A percentile compares a stretch with the other conserved stretches of the same genome.
Evolutionary conservation across 2,888 invertebrate genomes (phyloP).

Genomic region (Ochropleura plecta): DNA sequence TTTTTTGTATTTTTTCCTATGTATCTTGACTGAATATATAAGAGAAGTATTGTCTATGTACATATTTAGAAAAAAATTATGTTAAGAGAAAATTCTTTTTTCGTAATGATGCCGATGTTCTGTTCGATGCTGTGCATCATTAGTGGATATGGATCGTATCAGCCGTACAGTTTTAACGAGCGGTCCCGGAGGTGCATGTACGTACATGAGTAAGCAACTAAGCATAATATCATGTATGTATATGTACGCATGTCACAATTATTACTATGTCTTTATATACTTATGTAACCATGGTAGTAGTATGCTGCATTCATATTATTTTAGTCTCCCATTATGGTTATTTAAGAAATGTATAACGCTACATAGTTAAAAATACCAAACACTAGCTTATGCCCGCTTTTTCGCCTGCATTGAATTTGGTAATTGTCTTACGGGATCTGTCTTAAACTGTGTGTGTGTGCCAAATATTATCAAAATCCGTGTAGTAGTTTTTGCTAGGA

Average conservation of each 20-base stretch:
- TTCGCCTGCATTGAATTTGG: no score
- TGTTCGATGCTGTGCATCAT: constrained; percentile 50
- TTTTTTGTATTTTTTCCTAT: constrained; percentile 13
- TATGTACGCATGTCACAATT: constrained; percentile 13
- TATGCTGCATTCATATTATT: background rate
- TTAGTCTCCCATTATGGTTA: background rate
- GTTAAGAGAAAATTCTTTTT: constrained; percentile 15
- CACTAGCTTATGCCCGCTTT: no score
- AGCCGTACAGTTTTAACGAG: constrained; percentile 62
- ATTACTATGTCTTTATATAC: constrained; percentile 19
- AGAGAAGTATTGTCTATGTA: background rate
- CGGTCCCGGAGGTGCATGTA: constrained; percentile 26
- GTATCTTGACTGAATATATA: background rate
- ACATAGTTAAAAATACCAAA: background rate
- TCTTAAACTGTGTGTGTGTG: no score
- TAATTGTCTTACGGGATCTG: no score
- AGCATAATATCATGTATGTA: background rate
- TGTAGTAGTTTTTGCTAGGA: no score
- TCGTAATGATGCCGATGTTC: constrained; percentile 31
- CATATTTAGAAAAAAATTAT: constrained; percentile 6
- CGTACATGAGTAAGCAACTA: constrained; percentile 2
- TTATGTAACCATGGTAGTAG: background rate
- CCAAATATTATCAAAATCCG: no score
- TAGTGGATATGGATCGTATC: constrained; percentile 55
- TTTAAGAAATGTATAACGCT: background rate